Evolutionary conservation across 1,140 invertebrate species (phyloP).

Genomic region (Megathymus violae): DNA sequence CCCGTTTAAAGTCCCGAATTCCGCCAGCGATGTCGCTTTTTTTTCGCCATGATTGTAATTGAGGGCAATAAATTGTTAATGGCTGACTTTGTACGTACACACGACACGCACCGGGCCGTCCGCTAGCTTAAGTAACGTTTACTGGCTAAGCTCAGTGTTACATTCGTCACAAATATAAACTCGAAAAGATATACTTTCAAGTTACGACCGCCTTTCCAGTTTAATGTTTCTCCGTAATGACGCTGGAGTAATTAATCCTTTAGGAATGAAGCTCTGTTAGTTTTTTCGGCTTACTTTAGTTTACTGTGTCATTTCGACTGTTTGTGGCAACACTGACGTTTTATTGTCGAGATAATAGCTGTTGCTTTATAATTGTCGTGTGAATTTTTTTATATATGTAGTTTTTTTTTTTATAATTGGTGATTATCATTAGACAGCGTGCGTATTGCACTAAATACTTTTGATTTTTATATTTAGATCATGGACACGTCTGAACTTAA

Average conservation of each 20-base stretch:
- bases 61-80: slow-evolving; percentile 75
- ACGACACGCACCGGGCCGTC: too few relatives aligned
- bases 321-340: slow-evolving; percentile 49
- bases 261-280: slow-evolving; percentile 58
- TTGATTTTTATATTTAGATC: slow-evolving; percentile 3
- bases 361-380: slow-evolving; percentile 65
- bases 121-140: slow-evolving; percentile 60
- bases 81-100: too few relatives aligned
- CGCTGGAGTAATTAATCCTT: slow-evolving; percentile 65
- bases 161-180: slow-evolving; percentile 54
- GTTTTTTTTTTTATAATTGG: slow-evolving; percentile 34
- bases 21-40: slow-evolving; percentile 53
- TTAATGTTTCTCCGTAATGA: slow-evolving; percentile 65
- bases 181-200: slow-evolving; percentile 41
- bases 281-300: slow-evolving; percentile 51
- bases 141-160: slow-evolving; percentile 50
- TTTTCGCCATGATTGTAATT: slow-evolving; percentile 79
- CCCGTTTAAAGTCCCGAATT: slow-evolving; percentile 67
- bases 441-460: slow-evolving; percentile 2
- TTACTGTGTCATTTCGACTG: slow-evolving; percentile 53
- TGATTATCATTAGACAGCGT: not conserved
- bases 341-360: slow-evolving; percentile 57
- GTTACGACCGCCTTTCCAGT: slow-evolving; percentile 55
- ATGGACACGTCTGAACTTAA: not conserved
- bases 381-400: slow-evolving; percentile 56